Evolutionary conservation across 2,888 invertebrate species (phyloP).

Genomic region (Capitulum mitella): DNA sequence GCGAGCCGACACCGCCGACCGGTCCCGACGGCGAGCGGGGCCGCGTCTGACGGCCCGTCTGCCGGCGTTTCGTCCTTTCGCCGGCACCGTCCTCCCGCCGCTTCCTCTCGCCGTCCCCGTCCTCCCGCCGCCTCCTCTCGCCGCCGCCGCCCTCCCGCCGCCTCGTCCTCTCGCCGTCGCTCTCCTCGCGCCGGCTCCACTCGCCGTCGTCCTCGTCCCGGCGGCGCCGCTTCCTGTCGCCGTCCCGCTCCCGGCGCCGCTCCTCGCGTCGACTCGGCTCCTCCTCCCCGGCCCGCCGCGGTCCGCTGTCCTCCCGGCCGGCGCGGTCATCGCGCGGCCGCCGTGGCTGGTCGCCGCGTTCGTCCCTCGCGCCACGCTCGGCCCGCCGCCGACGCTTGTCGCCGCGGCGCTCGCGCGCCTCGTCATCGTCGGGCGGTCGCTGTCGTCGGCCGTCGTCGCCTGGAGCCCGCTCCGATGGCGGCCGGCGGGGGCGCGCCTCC

Average conservation of each 20-base stretch:
- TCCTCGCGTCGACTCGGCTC: background rate
- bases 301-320: background rate
- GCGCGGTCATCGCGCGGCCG: background rate
- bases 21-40: background rate
- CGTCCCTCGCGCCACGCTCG: background rate
- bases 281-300: background rate
- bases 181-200: background rate
- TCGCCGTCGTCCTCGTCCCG: background rate
- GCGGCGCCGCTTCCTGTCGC: background rate
- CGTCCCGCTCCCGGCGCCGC: background rate
- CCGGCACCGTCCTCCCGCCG: no score
- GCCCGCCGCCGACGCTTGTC: background rate
- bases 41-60: background rate
- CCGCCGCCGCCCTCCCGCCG: background rate
- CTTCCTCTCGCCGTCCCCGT: no score
- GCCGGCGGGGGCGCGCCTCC: background rate
- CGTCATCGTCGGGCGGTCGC: background rate
- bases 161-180: background rate
- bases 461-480: background rate
- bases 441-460: background rate
- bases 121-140: no score
- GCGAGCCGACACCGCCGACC: background rate
- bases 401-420: background rate
- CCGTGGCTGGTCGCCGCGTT: background rate
- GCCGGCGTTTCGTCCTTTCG: no score